Conservation (phyloP, 2,888 invertebrate genomes). For the Metalampra italica region DNA sequence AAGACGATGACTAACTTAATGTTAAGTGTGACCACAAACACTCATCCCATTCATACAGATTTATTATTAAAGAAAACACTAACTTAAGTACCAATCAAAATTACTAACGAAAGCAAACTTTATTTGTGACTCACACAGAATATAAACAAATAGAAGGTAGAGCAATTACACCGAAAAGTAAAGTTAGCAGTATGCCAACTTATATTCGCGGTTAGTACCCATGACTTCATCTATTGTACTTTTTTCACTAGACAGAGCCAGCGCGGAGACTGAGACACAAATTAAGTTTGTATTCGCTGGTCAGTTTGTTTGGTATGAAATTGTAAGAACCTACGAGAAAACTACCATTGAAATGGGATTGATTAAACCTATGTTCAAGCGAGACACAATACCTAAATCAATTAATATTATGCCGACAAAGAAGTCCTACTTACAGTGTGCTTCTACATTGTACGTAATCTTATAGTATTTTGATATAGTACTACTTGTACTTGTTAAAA, state of each 20-base stretch:
- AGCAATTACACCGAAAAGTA: no score
- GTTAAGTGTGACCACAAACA: conserved; percentile 65
- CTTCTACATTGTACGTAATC: conserved; percentile 43
- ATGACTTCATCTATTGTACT: no score
- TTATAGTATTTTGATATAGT: conserved; percentile 34
- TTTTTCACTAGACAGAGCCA: no score
- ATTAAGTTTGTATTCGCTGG: neutral
- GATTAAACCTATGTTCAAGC: conserved; percentile 52
- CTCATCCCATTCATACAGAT: conserved; percentile 55
- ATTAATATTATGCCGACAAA: conserved; percentile 56
- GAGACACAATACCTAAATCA: conserved; percentile 48
- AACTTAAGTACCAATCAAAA: conserved; percentile 17
- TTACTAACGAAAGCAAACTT: neutral
- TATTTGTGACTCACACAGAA: no score
- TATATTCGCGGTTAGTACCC: no score
- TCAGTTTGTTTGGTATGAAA: no score
- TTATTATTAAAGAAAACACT: conserved; percentile 57
- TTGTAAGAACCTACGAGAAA: conserved; percentile 42
- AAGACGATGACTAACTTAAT: conserved; percentile 55
- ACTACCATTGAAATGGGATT: conserved; percentile 56
- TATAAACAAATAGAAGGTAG: no score
- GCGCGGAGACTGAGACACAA: no score
- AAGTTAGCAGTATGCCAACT: no score
- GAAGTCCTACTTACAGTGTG: conserved; percentile 44
- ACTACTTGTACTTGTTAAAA: conserved; percentile 45